Percentiles rank a stretch among this genome's conserved stretches.
Conservation (phyloP, 2,888 invertebrate species). For the Spialia ferax region DNA sequence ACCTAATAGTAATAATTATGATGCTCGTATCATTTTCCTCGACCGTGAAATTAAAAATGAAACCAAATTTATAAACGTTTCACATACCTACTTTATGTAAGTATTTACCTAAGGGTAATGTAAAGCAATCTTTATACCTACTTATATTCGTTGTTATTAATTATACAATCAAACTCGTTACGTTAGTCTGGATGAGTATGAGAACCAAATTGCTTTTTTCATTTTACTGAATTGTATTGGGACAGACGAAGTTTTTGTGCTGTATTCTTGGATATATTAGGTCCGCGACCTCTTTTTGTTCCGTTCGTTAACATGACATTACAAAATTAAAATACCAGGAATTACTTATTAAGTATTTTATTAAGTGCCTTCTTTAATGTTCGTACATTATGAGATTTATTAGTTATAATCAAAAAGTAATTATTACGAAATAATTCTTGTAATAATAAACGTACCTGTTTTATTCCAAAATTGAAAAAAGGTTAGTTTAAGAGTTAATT, state of each 20-base stretch:
- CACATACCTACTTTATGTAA: no score
- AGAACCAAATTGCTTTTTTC: slow-evolving; percentile 39
- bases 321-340: not conserved
- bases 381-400: no score
- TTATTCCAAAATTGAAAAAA: no score
- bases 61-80: not conserved
- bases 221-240: slow-evolving; percentile 35
- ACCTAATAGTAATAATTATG: no score
- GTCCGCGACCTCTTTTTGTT: slow-evolving; percentile 18
- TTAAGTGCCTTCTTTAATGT: not conserved
- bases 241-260: slow-evolving; percentile 30
- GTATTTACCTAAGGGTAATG: not conserved
- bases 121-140: slow-evolving; percentile 18
- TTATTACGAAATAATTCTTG: no score
- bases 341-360: not conserved
- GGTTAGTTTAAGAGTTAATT: no score
- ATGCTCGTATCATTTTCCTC: no score
- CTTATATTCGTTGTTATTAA: slow-evolving; percentile 24
- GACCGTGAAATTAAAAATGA: not conserved
- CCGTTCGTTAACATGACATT: not conserved
- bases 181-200: slow-evolving; percentile 36
- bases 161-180: slow-evolving; percentile 31
- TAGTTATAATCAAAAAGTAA: no score
- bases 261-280: slow-evolving; percentile 29
- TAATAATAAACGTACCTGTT: no score